These are phyloP conservation scores for Paedocypris micromegethes DNA, from an alignment of 2,797 vertebrate genomes.

Conservation along the genomic window DNA sequence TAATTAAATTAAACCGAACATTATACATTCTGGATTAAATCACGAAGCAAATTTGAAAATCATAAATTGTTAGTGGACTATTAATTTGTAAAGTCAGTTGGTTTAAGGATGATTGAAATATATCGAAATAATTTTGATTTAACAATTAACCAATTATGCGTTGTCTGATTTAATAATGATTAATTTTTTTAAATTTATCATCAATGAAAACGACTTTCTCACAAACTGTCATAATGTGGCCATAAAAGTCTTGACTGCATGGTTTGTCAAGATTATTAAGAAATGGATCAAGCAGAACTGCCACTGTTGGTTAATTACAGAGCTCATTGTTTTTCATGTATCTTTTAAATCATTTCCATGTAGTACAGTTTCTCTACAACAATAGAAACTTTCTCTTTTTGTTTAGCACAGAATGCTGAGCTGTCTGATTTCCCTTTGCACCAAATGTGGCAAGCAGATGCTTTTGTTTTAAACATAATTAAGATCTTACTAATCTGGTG, in stretches of 20 bases:
- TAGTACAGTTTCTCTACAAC: constrained; percentile 72
- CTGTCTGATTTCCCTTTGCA: constrained; percentile 65
- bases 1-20: constrained; percentile 70
- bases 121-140: too few species aligned
- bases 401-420: constrained; percentile 74
- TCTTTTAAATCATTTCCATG: constrained; percentile 78
- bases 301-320: constrained; percentile 72
- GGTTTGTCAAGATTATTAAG: constrained; percentile 54
- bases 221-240: too few species aligned
- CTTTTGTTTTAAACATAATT: constrained; percentile 82
- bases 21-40: constrained; percentile 62
- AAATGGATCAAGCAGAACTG: constrained; percentile 61
- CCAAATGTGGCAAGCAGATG: constrained; percentile 61
- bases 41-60: constrained; percentile 52
- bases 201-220: too few species aligned
- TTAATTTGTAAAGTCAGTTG: too few species aligned
- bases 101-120: too few species aligned
- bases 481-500: constrained; percentile 76
- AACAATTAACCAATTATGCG: too few species aligned
- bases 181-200: too few species aligned
- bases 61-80: constrained; percentile 39
- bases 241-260: too few species aligned
- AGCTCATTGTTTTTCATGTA: constrained; percentile 74
- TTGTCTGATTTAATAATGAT: too few species aligned
- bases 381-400: constrained; percentile 74